Base-by-base conservation (phyloP, 1,140 invertebrate species). In the Frieseomelitta varia region DNA sequence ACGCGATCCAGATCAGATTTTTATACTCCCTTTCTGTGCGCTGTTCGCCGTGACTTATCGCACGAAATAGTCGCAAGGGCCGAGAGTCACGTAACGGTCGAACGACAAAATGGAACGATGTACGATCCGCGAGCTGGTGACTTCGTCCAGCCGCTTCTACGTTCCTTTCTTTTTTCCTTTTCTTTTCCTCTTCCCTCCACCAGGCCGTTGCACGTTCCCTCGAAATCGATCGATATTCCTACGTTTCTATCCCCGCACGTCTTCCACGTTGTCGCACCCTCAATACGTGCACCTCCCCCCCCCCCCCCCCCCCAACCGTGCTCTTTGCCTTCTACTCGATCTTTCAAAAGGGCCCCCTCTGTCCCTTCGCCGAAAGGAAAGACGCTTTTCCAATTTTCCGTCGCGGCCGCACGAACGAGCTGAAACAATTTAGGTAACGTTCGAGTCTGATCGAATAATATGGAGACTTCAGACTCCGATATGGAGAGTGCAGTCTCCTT, bases 311-410 rank as follows among this genome's bases (percentile, higher is more conserved):
- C n/a, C n/a, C n/a, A n/a, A n/a, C n/a, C n/a, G n/a, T n/a, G n/a
- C n/a, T 4, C 21, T 1, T 1, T 27, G 2, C 0, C 34, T 15
- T 17, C 14, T 12, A 0, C 19, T 12, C 34, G 67, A 47, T 67
- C 74, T 65, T 21, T 61, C 24, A 27, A 58, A 79, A 53, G 27
- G 21, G 21, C 0, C 30, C 21, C 58, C 73, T 81, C 61, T 80
- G 58, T 69, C 78, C 61, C 39, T 47, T 56, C 61, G 81, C 27
- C 58, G 72, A 56, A 34, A 2, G 39, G 39, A 47, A 72, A 82
- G 84, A 89, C 85, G 87, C 80, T 90, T 91, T 88, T 87, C 84
- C 91, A 87, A 92, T 91, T 92, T 91, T 91, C 89, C 90, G 78
- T 56, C 73, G 71, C 90, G 85, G 87, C 87, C 88, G 88, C 78